Evolutionary conservation across 92 coral and sea anemone species (phyloP).

Genomic region (Epizoanthus stellaris): DNA sequence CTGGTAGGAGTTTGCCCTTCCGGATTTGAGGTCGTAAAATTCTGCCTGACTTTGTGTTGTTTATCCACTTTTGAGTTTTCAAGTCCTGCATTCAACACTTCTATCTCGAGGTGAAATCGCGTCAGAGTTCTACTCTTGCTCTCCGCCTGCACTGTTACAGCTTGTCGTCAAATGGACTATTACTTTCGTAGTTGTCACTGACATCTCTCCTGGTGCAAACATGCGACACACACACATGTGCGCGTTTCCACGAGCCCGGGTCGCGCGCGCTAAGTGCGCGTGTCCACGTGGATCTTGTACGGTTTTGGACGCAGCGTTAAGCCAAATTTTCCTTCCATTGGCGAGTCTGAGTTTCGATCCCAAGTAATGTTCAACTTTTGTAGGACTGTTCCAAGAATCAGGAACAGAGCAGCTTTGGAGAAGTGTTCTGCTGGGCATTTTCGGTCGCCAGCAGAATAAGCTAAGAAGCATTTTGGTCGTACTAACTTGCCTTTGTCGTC

Average conservation of each 20-base stretch:
- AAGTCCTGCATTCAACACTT: too few relatives aligned
- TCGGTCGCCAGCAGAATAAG: slow-evolving; percentile 95
- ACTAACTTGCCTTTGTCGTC: slow-evolving; percentile 75
- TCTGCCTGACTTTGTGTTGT: not conserved
- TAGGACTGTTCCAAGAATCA: slow-evolving; percentile 84
- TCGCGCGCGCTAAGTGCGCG: not conserved
- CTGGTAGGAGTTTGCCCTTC: not conserved
- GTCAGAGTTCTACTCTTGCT: too few relatives aligned
- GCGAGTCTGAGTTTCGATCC: slow-evolving; percentile 71
- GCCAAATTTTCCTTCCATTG: slow-evolving; percentile 86
- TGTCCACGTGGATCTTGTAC: slow-evolving; percentile 68
- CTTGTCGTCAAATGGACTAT: too few relatives aligned
- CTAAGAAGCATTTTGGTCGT: slow-evolving; percentile 77
- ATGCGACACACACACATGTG: too few relatives aligned
- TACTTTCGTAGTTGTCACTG: too few relatives aligned
- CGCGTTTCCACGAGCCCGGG: not conserved
- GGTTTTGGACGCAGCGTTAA: slow-evolving; percentile 86
- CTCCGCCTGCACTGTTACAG: too few relatives aligned
- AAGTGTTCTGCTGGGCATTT: slow-evolving; percentile 91
- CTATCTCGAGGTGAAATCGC: too few relatives aligned
- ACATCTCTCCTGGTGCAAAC: not conserved
- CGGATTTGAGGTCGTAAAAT: not conserved
- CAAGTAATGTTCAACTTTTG: slow-evolving; percentile 72
- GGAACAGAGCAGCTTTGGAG: slow-evolving; percentile 83
- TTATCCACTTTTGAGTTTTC: too few relatives aligned